Base-by-base conservation (phyloP, 35 echinoderm and acorn worm genomes). In the Nesometra sesokonis region DNA sequence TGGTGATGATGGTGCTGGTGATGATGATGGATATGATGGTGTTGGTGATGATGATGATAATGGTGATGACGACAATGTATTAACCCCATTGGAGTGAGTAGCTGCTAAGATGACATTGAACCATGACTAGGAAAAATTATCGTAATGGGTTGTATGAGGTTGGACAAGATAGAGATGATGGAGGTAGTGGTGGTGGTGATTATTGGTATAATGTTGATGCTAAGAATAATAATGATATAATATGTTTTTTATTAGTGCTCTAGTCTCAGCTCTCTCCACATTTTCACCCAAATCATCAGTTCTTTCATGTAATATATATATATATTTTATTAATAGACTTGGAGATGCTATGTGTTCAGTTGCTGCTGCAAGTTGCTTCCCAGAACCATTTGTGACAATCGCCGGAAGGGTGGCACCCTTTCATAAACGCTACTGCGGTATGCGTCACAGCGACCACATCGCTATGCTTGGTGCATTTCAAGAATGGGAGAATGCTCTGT, bases 101-200 rank as follows among this genome's bases (percentile, higher is more conserved):
- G 78, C 94, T 17, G 95, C 95, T 77, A 94, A 98, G 79, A 85
- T 94, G 89, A 90, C 21, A 91, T 94, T 23, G 95, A 94, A n/a
- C 92, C 95, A 17, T 84, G 90, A 77, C 84, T 98, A 7, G 95
- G 95, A 35, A 98, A 97, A 77, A 98, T 93, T 87, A 98, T 98
- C 46, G 90, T 98, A 17, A 82, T 98, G 3, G 92, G 92, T 2
- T 98, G 89, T 47, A 86, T 86, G 17, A 86, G 93, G 29, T 89
- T n/a, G n/a, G n/a, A n/a, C n/a, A n/a, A n/a, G n/a, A n/a, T n/a
- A n/a, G n/a, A n/a, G n/a, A n/a, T n/a, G n/a, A n/a, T n/a, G n/a
- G n/a, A n/a, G n/a, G n/a, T n/a, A n/a, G n/a, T n/a, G n/a, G n/a
- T n/a, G n/a, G n/a, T n/a, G n/a, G n/a, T n/a, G n/a, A n/a, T n/a